Percentiles rank a stretch among this genome's conserved stretches.
Conservation (phyloP, 2,888 invertebrate species). For the Tuta absoluta region DNA sequence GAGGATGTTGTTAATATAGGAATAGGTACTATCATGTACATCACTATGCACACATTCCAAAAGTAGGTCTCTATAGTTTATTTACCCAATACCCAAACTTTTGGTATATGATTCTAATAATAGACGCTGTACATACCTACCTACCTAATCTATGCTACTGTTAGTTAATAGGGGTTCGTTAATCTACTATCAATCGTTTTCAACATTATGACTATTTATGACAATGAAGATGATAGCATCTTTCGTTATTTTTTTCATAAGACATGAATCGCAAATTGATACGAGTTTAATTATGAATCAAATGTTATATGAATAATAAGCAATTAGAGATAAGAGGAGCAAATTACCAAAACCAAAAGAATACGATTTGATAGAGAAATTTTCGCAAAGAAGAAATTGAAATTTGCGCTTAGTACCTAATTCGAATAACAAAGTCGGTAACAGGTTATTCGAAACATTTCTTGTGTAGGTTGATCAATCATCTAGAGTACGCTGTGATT, state of each 20-base stretch:
- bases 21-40: conserved; percentile 38
- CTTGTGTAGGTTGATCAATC: too few species aligned
- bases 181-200: neutral
- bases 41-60: conserved; percentile 44
- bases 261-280: neutral
- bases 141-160: conserved; percentile 12
- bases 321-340: conserved; percentile 4
- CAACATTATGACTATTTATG: conserved; percentile 3
- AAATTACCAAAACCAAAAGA: conserved; percentile 3
- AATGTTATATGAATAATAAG: neutral
- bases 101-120: too few species aligned
- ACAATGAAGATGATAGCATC: conserved; percentile 16
- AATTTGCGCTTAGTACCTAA: neutral
- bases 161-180: neutral
- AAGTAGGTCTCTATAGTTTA: conserved; percentile 23
- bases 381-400: neutral
- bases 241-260: neutral
- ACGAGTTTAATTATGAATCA: neutral
- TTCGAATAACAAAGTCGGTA: neutral
- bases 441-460: neutral
- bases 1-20: conserved; percentile 33
- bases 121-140: neutral
- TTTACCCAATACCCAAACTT: too few species aligned
- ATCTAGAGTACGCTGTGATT: too few species aligned
- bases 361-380: neutral